Conservation (phyloP, 2,113 vertebrate species). For the Callospermophilus lateralis region DNA sequence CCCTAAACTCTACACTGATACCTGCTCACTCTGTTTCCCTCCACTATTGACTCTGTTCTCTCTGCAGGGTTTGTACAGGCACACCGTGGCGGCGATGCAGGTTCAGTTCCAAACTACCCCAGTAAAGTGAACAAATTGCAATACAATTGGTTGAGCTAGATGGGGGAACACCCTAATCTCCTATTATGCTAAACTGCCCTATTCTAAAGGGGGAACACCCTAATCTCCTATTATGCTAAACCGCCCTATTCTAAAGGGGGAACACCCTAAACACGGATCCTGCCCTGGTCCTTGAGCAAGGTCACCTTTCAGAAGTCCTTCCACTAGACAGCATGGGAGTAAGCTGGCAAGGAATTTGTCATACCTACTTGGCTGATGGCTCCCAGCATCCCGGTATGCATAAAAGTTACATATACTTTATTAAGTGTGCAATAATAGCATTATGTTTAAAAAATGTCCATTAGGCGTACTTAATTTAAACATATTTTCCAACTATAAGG, state of each 20-base stretch:
- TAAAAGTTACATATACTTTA: background rate
- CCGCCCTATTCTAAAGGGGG: no score
- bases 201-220: no score
- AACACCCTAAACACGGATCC: no score
- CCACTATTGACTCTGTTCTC: rapidly evolving
- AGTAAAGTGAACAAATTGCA: background rate
- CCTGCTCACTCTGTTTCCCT: background rate
- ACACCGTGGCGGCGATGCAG: no score
- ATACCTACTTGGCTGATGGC: no score
- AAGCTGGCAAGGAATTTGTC: no score
- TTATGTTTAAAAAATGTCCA: background rate
- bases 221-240: no score
- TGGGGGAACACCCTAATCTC: no score
- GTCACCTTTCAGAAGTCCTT: no score
- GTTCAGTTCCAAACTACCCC: background rate
- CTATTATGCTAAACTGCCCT: no score
- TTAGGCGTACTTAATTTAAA: background rate
- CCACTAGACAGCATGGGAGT: no score
- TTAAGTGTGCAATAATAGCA: background rate
- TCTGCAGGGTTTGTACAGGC: background rate
- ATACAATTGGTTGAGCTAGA: background rate
- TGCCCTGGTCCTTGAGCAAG: no score
- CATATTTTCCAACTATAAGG: background rate
- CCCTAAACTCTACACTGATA: background rate
- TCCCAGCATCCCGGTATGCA: background rate